Evolutionary conservation across 2,113 vertebrate species (phyloP), one percentile per base, ranked within the genome.

Genomic region (Probosciger aterrimus): DNA sequence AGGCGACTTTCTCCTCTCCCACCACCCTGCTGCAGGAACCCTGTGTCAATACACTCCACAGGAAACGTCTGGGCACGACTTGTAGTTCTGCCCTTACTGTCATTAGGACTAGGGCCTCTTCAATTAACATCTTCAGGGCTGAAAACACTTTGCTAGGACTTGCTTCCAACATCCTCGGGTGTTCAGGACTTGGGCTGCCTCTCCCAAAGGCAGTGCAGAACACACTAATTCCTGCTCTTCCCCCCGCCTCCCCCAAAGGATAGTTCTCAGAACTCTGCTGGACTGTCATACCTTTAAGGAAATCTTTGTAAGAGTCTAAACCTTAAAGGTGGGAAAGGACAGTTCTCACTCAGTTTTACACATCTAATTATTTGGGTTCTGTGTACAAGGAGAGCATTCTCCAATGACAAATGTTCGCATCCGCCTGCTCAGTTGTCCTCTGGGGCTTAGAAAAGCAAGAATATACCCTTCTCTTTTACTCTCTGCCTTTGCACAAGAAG

Each of bases 211-310:
- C 25, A 33, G 37, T 9, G 15, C 35, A 65, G 47, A 59, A 6
- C 47, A 50, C 1, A 4, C 44, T 39, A 50, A 69, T 47, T 43
- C 50, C 74, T 73, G 17, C 33, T 44, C 18, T 13, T 11, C 10
- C 6, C 5, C 1, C 6, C 4, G 1, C 14, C 7, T 10, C 3
- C 39, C n/a, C 43, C 16, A 18, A 59, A 85, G 35, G 11, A 14
- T 9, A 35, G 9, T 6, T 31, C 35, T 69, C 52, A 37, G 49
- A 82, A 18, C 11, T 24, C 4, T 1, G 0, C 30, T 19, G 27
- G 19, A 4, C 17, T 80, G n/a, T 17, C 7, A 1, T 6, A 12
- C 44, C n/a, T 44, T 47, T 7, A 41, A 50, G 52, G 9, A 18
- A 19, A 41, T 30, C 33, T 49, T 70, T 31, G 77, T 14, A 27